Evolutionary conservation across 2,797 vertebrate genomes (phyloP).

Genomic region (Epinephelus awoara): DNA sequence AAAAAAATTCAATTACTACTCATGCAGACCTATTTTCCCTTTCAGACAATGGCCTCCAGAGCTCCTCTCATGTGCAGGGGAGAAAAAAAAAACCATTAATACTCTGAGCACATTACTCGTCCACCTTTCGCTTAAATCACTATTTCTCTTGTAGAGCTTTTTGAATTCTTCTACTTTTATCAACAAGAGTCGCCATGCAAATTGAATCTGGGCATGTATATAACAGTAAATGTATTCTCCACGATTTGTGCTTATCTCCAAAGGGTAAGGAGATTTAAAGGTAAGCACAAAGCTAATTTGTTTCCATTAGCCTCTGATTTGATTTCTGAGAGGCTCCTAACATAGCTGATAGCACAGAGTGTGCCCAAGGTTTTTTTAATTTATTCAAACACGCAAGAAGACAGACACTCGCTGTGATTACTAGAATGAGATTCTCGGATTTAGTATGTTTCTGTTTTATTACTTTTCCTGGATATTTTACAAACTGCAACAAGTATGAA

Average conservation of each 20-base stretch:
- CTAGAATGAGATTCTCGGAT: not conserved
- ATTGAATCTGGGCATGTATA: slow-evolving; percentile 27
- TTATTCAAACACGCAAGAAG: not conserved
- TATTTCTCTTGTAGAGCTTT: not conserved
- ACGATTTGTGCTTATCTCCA: slow-evolving; percentile 39
- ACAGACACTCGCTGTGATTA: not conserved
- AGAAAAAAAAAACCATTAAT: slow-evolving; percentile 16
- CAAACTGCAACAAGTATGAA: not conserved
- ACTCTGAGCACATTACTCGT: not conserved
- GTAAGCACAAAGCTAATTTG: slow-evolving; percentile 42
- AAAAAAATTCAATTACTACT: slow-evolving; percentile 51
- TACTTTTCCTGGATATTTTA: slow-evolving; percentile 1
- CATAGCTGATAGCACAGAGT: slow-evolving; percentile 19
- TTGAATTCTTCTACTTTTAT: not conserved
- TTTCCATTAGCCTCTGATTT: slow-evolving; percentile 49
- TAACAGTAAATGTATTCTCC: slow-evolving; percentile 40
- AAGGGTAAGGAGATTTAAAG: slow-evolving; percentile 25
- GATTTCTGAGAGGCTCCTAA: slow-evolving; percentile 34
- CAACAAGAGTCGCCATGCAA: slow-evolving; percentile 4
- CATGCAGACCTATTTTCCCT: slow-evolving; percentile 17
- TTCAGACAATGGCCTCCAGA: slow-evolving; percentile 25
- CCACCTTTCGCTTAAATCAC: not conserved
- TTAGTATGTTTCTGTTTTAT: not conserved
- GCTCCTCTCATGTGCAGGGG: slow-evolving; percentile 16
- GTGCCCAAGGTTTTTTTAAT: slow-evolving; percentile 14